A percentile compares a stretch with the other conserved stretches of the same genome.
Conservation (phyloP, 2,888 invertebrate species). For the Emmelina monodactyla region DNA sequence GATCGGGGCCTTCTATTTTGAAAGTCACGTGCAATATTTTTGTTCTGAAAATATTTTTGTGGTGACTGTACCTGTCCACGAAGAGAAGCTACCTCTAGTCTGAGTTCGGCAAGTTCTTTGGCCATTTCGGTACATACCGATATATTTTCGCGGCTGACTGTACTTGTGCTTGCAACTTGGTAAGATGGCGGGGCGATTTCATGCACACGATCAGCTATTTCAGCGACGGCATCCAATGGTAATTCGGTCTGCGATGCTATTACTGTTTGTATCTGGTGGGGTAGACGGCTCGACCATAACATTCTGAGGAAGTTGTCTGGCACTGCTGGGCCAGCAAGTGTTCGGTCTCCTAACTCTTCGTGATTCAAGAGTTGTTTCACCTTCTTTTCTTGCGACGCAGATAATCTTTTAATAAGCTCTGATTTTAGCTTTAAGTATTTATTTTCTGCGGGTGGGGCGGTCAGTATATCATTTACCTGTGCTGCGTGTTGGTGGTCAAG, state of each 20-base stretch:
- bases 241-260: slow-evolving; percentile 8
- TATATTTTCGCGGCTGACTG: slow-evolving; percentile 2
- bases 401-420: slow-evolving; percentile 9
- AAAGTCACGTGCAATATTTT: background rate
- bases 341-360: slow-evolving; percentile 12
- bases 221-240: slow-evolving; percentile 4
- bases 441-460: slow-evolving; percentile 2
- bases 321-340: slow-evolving; percentile 12
- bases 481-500: slow-evolving; percentile 4
- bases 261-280: too few relatives aligned
- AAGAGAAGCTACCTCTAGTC: background rate
- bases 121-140: background rate
- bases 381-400: slow-evolving; percentile 15
- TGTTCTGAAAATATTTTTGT: slow-evolving; percentile 6
- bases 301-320: slow-evolving; percentile 12
- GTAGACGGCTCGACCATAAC: slow-evolving; percentile 14
- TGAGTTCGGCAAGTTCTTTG: slow-evolving; percentile 1
- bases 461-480: slow-evolving; percentile 5
- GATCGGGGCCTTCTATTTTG: background rate
- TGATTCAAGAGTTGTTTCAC: slow-evolving; percentile 15
- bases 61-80: slow-evolving; percentile 4
- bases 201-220: background rate
- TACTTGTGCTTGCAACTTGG: background rate
- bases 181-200: slow-evolving; percentile 4
- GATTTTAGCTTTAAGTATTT: slow-evolving; percentile 9